phyloP scores from a whole-genome alignment of 2,888 invertebrate species.

The Coelogynopora nodosa region DNA sequence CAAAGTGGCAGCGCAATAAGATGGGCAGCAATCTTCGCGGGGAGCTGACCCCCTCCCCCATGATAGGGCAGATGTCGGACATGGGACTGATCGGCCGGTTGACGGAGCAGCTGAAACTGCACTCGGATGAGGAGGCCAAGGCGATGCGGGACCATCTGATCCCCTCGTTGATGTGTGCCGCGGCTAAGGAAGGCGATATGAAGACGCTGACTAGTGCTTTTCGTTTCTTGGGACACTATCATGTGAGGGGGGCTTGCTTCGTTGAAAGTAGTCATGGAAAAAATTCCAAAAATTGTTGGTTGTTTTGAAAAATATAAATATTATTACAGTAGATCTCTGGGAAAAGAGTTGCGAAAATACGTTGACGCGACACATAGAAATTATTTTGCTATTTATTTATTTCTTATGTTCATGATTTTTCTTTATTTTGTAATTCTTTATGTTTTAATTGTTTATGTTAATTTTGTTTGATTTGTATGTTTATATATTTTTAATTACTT shows the following conservation, averaged over 20 bases:
- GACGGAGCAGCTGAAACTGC: neutral
- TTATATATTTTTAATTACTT: too few relatives aligned
- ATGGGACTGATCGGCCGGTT: neutral
- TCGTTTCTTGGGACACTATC: neutral
- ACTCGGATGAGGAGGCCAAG: slow-evolving; percentile 50
- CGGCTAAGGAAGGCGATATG: slow-evolving; percentile 66
- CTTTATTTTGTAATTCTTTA: too few relatives aligned
- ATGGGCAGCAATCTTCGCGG: slow-evolving; percentile 69
- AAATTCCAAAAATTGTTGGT: too few relatives aligned
- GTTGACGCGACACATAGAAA: too few relatives aligned
- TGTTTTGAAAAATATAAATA: too few relatives aligned
- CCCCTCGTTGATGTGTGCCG: slow-evolving; percentile 70
- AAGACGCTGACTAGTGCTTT: slow-evolving; percentile 61
- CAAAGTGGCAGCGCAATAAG: slow-evolving; percentile 60
- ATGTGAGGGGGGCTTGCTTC: neutral
- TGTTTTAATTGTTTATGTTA: too few relatives aligned
- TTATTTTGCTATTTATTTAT: too few relatives aligned
- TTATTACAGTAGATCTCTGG: too few relatives aligned
- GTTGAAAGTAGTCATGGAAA: neutral
- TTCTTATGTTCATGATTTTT: too few relatives aligned
- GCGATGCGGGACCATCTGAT: slow-evolving; percentile 65
- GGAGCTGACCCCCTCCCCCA: slow-evolving; percentile 67
- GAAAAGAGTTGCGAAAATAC: too few relatives aligned
- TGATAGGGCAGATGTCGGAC: neutral
- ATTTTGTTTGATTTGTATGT: too few relatives aligned